Percentiles rank a stretch among this genome's conserved stretches.
Evolutionary conservation across 1,140 invertebrate genomes (phyloP).

Genomic region (Drosophila mojavensis): DNA sequence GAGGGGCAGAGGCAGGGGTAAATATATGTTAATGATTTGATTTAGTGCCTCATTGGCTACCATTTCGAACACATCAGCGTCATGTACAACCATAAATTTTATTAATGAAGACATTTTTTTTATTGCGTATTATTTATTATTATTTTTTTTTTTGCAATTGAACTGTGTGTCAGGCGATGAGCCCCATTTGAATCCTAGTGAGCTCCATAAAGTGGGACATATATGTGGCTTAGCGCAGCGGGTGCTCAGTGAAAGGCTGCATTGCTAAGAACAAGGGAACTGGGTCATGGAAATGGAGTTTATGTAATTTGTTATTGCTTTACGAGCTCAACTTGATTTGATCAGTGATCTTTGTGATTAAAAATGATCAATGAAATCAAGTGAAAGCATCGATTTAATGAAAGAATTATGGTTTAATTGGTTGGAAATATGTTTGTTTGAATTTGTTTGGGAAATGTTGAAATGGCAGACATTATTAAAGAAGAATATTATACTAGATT

Average conservation of each 20-base stretch:
- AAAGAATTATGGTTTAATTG: too few relatives aligned
- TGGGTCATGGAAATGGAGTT: conserved; percentile 25
- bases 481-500: too few relatives aligned
- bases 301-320: neutral
- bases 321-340: too few relatives aligned
- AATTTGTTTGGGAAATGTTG: too few relatives aligned
- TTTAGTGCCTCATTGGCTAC: conserved; percentile 26
- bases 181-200: conserved; percentile 33
- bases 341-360: too few relatives aligned
- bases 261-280: conserved; percentile 15
- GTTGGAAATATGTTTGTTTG: too few relatives aligned
- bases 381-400: too few relatives aligned
- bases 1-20: neutral
- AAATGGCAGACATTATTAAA: too few relatives aligned
- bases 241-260: conserved; percentile 38
- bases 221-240: conserved; percentile 29
- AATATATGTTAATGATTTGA: conserved; percentile 50
- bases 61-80: conserved; percentile 20
- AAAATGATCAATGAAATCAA: too few relatives aligned
- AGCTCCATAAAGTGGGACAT: conserved; percentile 18
- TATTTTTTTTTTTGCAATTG: conserved; percentile 37
- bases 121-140: neutral
- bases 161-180: conserved; percentile 31
- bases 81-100: conserved; percentile 24
- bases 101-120: conserved; percentile 36